A percentile compares a stretch with the other conserved stretches of the same genome.
These are phyloP conservation scores for Dysdera silvatica DNA, from an alignment of 1,140 invertebrate genomes.

Conservation along the genomic window DNA sequence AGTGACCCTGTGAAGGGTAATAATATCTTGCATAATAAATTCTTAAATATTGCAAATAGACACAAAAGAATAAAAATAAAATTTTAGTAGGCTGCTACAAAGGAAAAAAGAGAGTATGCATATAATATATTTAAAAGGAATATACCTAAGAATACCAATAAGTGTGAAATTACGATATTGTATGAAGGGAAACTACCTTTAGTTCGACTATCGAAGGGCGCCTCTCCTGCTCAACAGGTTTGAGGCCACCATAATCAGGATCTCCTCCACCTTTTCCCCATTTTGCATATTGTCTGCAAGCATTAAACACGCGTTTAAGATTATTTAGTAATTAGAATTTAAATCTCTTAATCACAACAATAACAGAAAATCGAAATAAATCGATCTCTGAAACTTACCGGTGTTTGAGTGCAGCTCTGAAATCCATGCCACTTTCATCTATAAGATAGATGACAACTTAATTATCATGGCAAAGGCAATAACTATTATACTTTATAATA, in stretches of 20 bases:
- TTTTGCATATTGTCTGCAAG: constrained; percentile 74
- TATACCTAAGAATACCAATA: too few species aligned
- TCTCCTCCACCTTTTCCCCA: constrained; percentile 70
- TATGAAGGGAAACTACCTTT: constrained; percentile 24
- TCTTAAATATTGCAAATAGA: too few species aligned
- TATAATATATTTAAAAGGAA: too few species aligned
- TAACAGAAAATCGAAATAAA: background rate
- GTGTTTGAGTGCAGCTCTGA: constrained; percentile 94
- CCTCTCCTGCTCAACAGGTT: constrained; percentile 75
- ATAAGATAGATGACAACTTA: constrained; percentile 35
- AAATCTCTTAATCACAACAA: constrained; percentile 8
- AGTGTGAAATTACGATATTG: background rate
- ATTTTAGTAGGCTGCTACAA: too few species aligned
- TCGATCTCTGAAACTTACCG: constrained; percentile 41
- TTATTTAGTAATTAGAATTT: constrained; percentile 37
- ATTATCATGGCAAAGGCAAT: too few species aligned
- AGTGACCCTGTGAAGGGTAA: too few species aligned
- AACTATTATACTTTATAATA: too few species aligned
- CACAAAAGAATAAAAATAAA: too few species aligned
- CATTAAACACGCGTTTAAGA: background rate
- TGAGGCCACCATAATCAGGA: constrained; percentile 61
- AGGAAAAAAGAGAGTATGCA: too few species aligned
- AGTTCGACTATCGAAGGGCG: constrained; percentile 37
- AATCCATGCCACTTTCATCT: constrained; percentile 96
- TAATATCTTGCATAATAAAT: too few species aligned